A percentile compares a stretch with the other conserved stretches of the same genome.
Evolutionary conservation across 2,113 vertebrate genomes (phyloP).

Genomic region (Blennius ocellaris): DNA sequence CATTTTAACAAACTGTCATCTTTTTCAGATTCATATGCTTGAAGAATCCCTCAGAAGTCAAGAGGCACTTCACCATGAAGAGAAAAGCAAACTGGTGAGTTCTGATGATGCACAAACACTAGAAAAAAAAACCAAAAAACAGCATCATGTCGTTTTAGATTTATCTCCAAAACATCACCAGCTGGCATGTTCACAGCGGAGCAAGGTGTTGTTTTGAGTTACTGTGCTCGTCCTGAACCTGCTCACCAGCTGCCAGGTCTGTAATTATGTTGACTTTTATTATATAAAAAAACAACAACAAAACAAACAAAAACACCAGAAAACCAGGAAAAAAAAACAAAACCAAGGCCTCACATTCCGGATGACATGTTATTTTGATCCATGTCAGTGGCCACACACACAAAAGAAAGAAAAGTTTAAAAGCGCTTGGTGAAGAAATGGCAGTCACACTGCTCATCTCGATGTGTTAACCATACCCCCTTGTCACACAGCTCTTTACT

Average conservation of each 20-base stretch:
- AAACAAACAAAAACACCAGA: slow-evolving; percentile 69
- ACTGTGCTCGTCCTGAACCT: slow-evolving; percentile 35
- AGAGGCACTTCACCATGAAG: slow-evolving; percentile 75
- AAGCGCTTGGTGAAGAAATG: slow-evolving; percentile 61
- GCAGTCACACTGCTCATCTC: slow-evolving; percentile 47
- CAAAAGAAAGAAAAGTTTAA: slow-evolving; percentile 62
- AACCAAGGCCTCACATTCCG: slow-evolving; percentile 66
- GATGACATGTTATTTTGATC: slow-evolving; percentile 75
- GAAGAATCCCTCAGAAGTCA: slow-evolving; percentile 78
- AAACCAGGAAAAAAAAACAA: slow-evolving; percentile 63
- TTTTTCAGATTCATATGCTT: slow-evolving; percentile 80
- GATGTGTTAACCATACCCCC: slow-evolving; percentile 63
- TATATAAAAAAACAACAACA: slow-evolving; percentile 73
- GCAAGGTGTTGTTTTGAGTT: slow-evolving; percentile 20
- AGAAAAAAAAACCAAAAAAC: neutral
- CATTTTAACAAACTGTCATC: too few species aligned
- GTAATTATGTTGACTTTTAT: slow-evolving; percentile 76
- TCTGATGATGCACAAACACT: slow-evolving; percentile 20
- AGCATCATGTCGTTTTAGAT: neutral
- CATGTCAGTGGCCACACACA: slow-evolving; percentile 38
- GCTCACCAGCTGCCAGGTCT: slow-evolving; percentile 69
- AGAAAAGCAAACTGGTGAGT: slow-evolving; percentile 83
- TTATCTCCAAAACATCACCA: slow-evolving; percentile 7
- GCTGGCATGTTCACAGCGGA: slow-evolving; percentile 1
- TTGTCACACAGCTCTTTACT: slow-evolving; percentile 54